Conservation (phyloP, 2,113 vertebrate genomes). For the Mirza zaza region DNA sequence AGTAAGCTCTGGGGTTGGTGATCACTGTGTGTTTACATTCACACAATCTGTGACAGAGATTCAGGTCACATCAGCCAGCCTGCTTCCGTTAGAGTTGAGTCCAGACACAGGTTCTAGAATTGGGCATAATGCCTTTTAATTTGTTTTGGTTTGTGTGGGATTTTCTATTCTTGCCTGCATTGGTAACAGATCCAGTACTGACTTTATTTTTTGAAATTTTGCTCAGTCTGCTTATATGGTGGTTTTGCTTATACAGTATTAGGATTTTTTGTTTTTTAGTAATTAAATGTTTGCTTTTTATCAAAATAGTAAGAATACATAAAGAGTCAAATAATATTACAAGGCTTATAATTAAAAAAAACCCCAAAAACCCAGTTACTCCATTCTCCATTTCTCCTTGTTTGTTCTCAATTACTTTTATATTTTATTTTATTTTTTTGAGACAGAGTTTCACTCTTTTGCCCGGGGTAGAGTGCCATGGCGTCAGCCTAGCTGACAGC, state of each 20-base stretch:
- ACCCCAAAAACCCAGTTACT: not conserved
- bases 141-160: not conserved
- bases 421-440: too few relatives aligned
- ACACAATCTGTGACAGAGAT: slow-evolving; percentile 4
- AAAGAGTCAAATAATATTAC: not conserved
- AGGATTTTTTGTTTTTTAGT: not conserved
- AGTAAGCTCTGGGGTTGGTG: not conserved
- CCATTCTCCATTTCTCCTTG: slow-evolving; percentile 13
- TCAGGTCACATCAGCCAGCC: slow-evolving; percentile 16
- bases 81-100: not conserved
- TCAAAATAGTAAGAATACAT: not conserved
- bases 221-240: not conserved
- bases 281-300: not conserved
- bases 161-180: not conserved
- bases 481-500: too few relatives aligned
- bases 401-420: not conserved
- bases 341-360: not conserved
- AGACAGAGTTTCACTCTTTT: too few relatives aligned
- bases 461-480: too few relatives aligned
- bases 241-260: slow-evolving; percentile 20
- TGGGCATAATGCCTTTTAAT: not conserved
- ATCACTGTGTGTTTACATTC: slow-evolving; percentile 41
- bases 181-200: not conserved
- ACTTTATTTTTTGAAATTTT: slow-evolving; percentile 6
- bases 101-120: not conserved